Base-by-base conservation (phyloP, 2,888 invertebrate genomes). In the Drosophila subquinaria region DNA sequence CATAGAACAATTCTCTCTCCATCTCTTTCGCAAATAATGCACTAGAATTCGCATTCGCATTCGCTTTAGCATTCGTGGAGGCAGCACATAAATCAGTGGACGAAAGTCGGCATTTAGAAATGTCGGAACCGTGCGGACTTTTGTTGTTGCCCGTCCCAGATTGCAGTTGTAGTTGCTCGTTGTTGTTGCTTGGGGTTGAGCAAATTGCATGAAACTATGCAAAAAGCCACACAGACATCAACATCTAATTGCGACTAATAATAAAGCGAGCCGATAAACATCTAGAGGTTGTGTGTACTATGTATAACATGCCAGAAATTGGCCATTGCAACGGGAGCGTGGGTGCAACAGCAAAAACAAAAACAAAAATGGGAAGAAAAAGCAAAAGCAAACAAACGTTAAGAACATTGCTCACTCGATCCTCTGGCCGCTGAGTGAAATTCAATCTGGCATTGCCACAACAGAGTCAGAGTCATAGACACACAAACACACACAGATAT, bases 201-300 rank as follows among this genome's bases (percentile, higher is more conserved):
- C 66, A 76, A 75, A 78, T 82, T 79, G 79, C 82, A 79, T 75
- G 77, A 76, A 80, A 75, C 74, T 56, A 56, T 68, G 79, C 42
- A 52, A 64, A 50, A 55, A 73, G 71, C 82, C 82, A 73, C 79
- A 76, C 88, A 73, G 83, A 78, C 81, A 83, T 81, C 90, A 78
- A 79, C 81, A 83, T 81, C 90, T 90, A 90, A 90, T 90, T 89
- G 85, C 82, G 73, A 75, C 80, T 84, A 89, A 87, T 87, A 86
- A 90, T 88, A 90, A 86, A 69, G 81, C 75, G 72, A 69, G 64
- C 87, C 90, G 76, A 88, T 89, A 85, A 75, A 76, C 74, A 88
- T 82, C 74, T 50, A 53, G 45, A 53, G 57, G 51, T 65, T 69
- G 65, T 61, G 64, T 53, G 17, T 17, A 17, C 1, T 17, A 1